Evolutionary conservation across 2,888 invertebrate species (phyloP), one percentile per base, ranked within the genome.

Genomic region (Onthophagus sagittarius): DNA sequence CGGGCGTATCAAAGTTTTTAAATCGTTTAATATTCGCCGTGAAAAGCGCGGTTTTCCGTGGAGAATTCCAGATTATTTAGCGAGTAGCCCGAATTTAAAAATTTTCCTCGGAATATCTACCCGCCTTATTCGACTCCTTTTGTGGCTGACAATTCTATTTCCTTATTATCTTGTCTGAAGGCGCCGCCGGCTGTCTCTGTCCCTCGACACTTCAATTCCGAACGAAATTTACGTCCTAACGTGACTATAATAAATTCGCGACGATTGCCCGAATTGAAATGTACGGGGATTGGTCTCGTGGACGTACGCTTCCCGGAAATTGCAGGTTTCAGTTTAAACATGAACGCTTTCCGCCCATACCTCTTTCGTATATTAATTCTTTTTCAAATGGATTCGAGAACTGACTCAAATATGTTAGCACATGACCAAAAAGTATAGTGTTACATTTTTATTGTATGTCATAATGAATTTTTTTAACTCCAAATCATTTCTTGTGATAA

Each of bases 111-210:
- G n/a, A 5, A 32, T 32, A 31, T 23, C 23, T 32, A 32, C 23
- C 14, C 32, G 67, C n/a, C 67, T 67, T 23, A 15, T 53, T 53
- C 67, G 23, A 15, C 63, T 63, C 13, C 15, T 14, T 15, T 63
- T 13, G 67, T 32, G n/a, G 23, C 31, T 67, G 67, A 67, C 67
- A 67, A 67, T 67, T 67, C 67, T 23, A 67, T 67, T 67, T 67
- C 67, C 67, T 67, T 67, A 67, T 67, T 32, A 23, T 15, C 32
- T n/a, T 23, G 23, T 23, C 67, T 67, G 67, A 67, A 31, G 23
- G n/a, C 23, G 15, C 15, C 13, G 3, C 67, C 23, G 15, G 67
- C n/a, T 7, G 23, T 32, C 67, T 13, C 13, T 15, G 23, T 67
- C 67, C 23, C n/a, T 14, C 63, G 63, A 14, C 63, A 53, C 39